Evolutionary conservation across 2,888 invertebrate genomes (phyloP), one percentile per base, ranked within the genome.

Genomic region (Chrysolina haemoptera): DNA sequence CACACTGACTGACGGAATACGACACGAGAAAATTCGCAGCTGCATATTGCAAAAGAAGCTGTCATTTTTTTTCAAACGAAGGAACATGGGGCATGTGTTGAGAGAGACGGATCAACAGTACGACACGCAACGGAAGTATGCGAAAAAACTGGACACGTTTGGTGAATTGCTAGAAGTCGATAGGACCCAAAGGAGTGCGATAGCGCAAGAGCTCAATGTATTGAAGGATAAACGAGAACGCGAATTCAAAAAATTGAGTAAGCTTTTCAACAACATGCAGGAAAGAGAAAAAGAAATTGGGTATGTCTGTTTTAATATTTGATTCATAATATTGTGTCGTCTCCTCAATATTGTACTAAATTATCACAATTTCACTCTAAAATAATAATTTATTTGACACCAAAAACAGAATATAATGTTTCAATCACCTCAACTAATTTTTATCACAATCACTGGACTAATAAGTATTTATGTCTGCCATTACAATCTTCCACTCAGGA

Each of bases 21-120:
- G 46, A 8, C 46, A 48, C 1, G 70, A 71, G 22, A 81, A 75
- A 76, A 76, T 83, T 20, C 82, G 80, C 75, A 87, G 86, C 76
- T 82, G 79, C 64, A 81, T 84, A 70, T 78, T 87, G 4, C 86
- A 87, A 64, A 84, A 83, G 68, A 86, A 86, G 77, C 82, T 87
- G 78, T 82, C 82, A 1, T 85, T 85, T 55, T 84, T 85, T 74
- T 87, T 84, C 73, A 86, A 83, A 73, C 84, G 83, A 64, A 80
- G 84, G 65, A 87, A 85, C 83, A 86, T 87, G 85, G 87, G 86
- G 16, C 83, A 86, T 48, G 85, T 84, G 1, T 73, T 85, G 10
- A 81, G 81, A 71, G 85, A 86, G 76, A 76, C 78, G 1, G 83
- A 83, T 4, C 79, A 82, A 27, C 76, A 79, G 6, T 79, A 81